These are phyloP conservation scores for Tetraneura akinire DNA, from an alignment of 1,140 invertebrate genomes.

Conservation along the genomic window DNA sequence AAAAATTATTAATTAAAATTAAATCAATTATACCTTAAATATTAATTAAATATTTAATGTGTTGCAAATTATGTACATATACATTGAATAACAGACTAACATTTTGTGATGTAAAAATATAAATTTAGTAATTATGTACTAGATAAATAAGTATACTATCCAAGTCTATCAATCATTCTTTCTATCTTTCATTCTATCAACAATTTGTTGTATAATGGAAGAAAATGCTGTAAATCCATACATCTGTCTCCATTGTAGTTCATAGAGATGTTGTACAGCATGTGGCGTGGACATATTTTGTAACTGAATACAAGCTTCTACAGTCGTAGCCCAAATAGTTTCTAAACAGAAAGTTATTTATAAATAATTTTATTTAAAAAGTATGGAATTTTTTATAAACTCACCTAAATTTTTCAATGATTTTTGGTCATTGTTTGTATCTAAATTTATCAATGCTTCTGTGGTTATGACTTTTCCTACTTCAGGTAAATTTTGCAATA, in stretches of 20 bases:
- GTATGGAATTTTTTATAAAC: background rate
- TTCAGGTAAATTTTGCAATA: slow-evolving; percentile 54
- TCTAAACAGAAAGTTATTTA: slow-evolving; percentile 54
- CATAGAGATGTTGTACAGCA: slow-evolving; percentile 54
- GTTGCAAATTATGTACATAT: background rate
- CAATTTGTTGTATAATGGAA: slow-evolving; percentile 54
- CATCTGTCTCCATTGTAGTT: slow-evolving; percentile 56
- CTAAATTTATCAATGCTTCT: slow-evolving; percentile 56
- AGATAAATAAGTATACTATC: slow-evolving; percentile 24
- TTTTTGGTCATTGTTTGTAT: slow-evolving; percentile 56
- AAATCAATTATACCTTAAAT: background rate
- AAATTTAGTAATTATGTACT: slow-evolving; percentile 26
- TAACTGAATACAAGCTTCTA: slow-evolving; percentile 56
- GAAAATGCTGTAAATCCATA: slow-evolving; percentile 54
- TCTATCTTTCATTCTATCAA: slow-evolving; percentile 3
- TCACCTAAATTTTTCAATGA: slow-evolving; percentile 57
- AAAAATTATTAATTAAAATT: background rate
- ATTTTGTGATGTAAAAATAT: slow-evolving; percentile 25
- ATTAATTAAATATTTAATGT: background rate
- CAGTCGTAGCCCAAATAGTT: slow-evolving; percentile 57
- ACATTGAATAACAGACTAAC: slow-evolving; percentile 11
- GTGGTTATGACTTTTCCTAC: slow-evolving; percentile 57
- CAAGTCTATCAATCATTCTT: background rate
- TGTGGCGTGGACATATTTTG: slow-evolving; percentile 55
- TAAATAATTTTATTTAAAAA: background rate